Evolutionary conservation across 2,113 vertebrate genomes (phyloP).

Genomic region (Andinoacara biseriatus): DNA sequence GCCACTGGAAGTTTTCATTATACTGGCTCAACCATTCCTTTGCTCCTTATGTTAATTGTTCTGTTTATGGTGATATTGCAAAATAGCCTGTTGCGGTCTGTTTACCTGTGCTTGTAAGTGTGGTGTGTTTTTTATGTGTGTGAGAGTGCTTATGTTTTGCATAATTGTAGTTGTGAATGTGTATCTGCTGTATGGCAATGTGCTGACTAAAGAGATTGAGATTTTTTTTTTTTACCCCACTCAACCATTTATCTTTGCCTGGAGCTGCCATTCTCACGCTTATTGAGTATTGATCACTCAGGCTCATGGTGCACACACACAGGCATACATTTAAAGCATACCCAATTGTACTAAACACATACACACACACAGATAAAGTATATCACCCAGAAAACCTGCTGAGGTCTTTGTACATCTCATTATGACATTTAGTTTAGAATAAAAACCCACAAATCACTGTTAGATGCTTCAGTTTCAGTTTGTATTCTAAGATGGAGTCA

Average conservation of each 20-base stretch:
- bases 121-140: not conserved
- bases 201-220: constrained; percentile 65
- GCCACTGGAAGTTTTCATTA: constrained; percentile 67
- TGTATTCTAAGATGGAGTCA: not conserved
- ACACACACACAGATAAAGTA: not conserved
- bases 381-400: constrained; percentile 22
- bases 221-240: constrained; percentile 43
- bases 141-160: constrained; percentile 7
- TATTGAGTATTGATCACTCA: constrained; percentile 60
- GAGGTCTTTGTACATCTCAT: constrained; percentile 20
- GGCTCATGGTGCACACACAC: not conserved
- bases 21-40: constrained; percentile 53
- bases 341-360: not conserved
- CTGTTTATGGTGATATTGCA: constrained; percentile 32
- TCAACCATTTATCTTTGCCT: constrained; percentile 65
- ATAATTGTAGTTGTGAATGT: constrained; percentile 60
- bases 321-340: not conserved
- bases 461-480: constrained; percentile 8
- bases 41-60: constrained; percentile 70
- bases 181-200: constrained; percentile 25
- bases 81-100: constrained; percentile 17
- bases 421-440: constrained; percentile 9
- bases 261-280: constrained; percentile 36
- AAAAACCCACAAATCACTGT: constrained; percentile 16
- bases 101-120: constrained; percentile 45